Evolutionary conservation across 2,797 vertebrate species (phyloP).

Genomic region (Propithecus deckenii): DNA sequence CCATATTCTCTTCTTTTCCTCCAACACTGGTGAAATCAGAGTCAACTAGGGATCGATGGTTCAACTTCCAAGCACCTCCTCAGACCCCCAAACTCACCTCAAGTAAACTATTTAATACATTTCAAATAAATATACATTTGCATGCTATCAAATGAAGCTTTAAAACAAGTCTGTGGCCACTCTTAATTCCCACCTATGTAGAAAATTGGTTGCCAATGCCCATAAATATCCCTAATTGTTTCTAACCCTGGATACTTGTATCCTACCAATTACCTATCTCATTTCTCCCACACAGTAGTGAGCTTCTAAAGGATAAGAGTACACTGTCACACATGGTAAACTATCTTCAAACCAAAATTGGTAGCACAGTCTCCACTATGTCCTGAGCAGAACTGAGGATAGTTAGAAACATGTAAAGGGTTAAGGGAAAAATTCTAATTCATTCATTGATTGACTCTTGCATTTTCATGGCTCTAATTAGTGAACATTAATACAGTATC

Average conservation of each 20-base stretch:
- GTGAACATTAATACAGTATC: slow-evolving; percentile 79
- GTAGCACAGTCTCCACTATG: background rate
- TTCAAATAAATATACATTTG: background rate
- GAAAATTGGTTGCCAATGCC: background rate
- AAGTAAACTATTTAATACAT: background rate
- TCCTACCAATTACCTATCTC: background rate
- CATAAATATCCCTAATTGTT: background rate
- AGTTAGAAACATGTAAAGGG: background rate
- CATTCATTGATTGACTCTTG: slow-evolving; percentile 77
- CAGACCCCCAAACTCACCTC: background rate
- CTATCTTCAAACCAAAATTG: background rate
- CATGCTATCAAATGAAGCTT: background rate
- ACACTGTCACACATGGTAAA: background rate
- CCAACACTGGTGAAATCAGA: background rate
- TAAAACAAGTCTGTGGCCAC: background rate
- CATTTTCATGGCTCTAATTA: slow-evolving; percentile 83
- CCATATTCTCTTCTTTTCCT: background rate
- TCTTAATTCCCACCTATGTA: background rate
- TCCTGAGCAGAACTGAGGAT: background rate
- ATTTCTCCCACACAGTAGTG: background rate
- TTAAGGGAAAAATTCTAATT: slow-evolving; percentile 68
- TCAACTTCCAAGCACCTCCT: background rate
- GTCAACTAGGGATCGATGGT: background rate
- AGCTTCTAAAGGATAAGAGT: background rate
- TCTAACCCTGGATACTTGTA: background rate